Conservation (phyloP, 2,888 invertebrate genomes). For the Monopis laevigella region DNA sequence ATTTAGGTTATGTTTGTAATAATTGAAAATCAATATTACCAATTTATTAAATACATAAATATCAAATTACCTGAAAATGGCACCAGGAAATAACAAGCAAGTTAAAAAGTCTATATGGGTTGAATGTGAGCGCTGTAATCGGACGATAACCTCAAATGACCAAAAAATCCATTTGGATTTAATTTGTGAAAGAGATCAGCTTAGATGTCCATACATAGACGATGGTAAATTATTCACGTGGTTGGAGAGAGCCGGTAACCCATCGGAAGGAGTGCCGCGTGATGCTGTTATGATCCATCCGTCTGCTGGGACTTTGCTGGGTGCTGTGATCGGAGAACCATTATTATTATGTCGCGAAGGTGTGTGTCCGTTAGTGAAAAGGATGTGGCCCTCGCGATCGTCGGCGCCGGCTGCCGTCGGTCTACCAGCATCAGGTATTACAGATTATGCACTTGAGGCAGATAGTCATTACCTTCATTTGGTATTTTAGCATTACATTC, state of each 20-base stretch:
- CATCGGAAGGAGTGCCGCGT: constrained; percentile 43
- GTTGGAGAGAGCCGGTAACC: constrained; percentile 40
- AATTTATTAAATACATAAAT: too few relatives aligned
- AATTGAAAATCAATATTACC: too few relatives aligned
- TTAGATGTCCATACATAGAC: constrained; percentile 52
- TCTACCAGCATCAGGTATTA: constrained; percentile 46
- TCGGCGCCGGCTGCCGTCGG: constrained; percentile 53
- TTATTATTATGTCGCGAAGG: constrained; percentile 40
- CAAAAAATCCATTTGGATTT: constrained; percentile 57
- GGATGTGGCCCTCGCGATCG: constrained; percentile 57
- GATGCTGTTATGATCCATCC: constrained; percentile 52
- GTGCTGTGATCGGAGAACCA: constrained; percentile 49
- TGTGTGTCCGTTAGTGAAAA: constrained; percentile 42
- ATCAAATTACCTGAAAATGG: too few relatives aligned
- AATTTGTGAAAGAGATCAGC: constrained; percentile 58
- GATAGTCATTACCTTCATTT: background rate
- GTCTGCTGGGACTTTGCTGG: constrained; percentile 42
- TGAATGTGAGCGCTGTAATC: constrained; percentile 70
- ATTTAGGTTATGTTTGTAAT: too few relatives aligned
- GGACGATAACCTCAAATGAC: constrained; percentile 67
- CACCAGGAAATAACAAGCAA: too few relatives aligned
- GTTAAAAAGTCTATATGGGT: constrained; percentile 68
- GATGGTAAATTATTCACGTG: constrained; percentile 38
- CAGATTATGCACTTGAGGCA: background rate
- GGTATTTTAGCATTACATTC: background rate